These are phyloP conservation scores for Ceryle rudis DNA, from an alignment of 2,797 vertebrate genomes.

Conservation along the genomic window DNA sequence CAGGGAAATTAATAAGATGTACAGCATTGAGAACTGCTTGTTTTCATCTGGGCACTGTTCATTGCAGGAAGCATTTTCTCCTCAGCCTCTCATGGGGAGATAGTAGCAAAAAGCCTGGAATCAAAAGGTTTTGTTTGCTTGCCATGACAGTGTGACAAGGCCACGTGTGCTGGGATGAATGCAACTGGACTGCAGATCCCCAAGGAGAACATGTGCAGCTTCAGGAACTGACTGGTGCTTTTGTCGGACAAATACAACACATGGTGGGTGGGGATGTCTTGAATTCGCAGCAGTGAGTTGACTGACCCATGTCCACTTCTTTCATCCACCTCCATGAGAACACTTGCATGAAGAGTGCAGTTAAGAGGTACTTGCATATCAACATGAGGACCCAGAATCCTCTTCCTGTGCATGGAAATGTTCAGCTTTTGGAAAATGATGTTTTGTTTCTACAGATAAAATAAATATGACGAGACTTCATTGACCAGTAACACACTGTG, in stretches of 20 bases:
- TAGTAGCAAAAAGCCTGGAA: neutral
- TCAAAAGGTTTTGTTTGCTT: constrained; percentile 1
- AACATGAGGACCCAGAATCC: neutral
- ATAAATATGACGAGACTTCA: constrained; percentile 26
- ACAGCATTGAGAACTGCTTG: neutral
- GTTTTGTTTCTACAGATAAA: neutral
- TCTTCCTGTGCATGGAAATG: neutral
- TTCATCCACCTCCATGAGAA: neutral
- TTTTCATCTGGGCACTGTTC: neutral
- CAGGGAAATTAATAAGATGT: neutral
- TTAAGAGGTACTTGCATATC: neutral
- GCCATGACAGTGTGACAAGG: neutral
- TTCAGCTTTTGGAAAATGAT: neutral
- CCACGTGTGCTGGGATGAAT: neutral
- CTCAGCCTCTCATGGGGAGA: neutral
- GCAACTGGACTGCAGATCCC: neutral
- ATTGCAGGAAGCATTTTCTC: neutral
- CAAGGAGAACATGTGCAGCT: neutral
- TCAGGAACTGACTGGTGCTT: neutral
- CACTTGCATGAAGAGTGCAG: neutral
- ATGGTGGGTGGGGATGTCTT: neutral
- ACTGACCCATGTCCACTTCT: neutral
- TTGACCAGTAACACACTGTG: constrained; percentile 16
- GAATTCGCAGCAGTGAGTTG: neutral
- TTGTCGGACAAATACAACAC: neutral